Evolutionary conservation across 2,888 invertebrate species (phyloP).

Genomic region (Portevinia maculata): DNA sequence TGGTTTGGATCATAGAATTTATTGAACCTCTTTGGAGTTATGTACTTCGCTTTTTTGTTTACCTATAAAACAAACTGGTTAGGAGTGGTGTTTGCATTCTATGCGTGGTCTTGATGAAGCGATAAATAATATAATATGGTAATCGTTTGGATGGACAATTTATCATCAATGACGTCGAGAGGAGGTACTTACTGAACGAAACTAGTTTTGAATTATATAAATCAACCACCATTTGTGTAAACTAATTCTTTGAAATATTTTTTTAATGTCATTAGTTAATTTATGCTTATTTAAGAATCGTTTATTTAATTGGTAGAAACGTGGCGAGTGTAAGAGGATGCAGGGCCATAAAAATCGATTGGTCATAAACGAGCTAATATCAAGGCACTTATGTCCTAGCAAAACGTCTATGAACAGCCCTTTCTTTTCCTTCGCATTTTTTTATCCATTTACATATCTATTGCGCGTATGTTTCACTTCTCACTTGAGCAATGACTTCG

Average conservation of each 20-base stretch:
- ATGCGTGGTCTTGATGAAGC: neutral
- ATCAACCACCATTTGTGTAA: neutral
- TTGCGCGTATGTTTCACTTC: too few species aligned
- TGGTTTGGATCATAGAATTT: constrained; percentile 23
- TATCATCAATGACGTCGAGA: constrained; percentile 13
- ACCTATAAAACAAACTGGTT: constrained; percentile 17
- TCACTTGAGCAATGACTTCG: too few species aligned
- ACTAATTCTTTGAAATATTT: neutral
- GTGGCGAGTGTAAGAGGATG: neutral
- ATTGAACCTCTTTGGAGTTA: neutral
- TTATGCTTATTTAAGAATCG: neutral
- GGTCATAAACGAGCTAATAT: too few species aligned
- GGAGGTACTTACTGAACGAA: neutral
- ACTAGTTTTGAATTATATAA: constrained; percentile 9
- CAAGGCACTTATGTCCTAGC: too few species aligned
- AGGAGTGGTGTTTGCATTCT: constrained; percentile 1
- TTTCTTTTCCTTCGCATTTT: too few species aligned
- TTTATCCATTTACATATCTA: too few species aligned
- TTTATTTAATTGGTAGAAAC: neutral
- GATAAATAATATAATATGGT: neutral
- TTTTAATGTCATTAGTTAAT: neutral
- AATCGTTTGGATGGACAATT: neutral
- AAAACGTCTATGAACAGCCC: too few species aligned
- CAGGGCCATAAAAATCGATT: too few species aligned
- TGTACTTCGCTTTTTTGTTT: neutral